Percentiles rank a stretch among this genome's conserved stretches.
phyloP scores from a whole-genome alignment of 2,888 invertebrate genomes.

The Pseudococcus longispinus region DNA sequence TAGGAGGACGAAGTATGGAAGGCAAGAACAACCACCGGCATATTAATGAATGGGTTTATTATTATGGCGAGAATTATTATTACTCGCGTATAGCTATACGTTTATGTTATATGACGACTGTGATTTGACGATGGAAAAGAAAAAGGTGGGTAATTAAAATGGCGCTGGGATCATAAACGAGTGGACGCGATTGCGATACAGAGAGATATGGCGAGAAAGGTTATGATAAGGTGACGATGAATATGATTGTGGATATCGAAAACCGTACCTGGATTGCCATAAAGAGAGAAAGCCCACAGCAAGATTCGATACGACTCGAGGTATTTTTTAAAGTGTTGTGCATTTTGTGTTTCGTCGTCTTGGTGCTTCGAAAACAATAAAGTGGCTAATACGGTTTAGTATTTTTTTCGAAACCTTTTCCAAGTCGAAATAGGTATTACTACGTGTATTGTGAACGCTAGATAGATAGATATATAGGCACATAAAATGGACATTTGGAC shows the following conservation, averaged over 20 bases:
- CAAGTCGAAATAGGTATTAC: background rate
- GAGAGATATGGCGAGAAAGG: background rate
- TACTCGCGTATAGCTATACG: background rate
- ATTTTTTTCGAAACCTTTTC: background rate
- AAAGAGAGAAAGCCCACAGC: background rate
- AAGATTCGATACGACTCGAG: background rate
- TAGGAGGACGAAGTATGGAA: background rate
- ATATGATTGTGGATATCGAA: too few relatives aligned
- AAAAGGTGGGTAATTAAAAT: background rate
- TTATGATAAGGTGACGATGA: background rate
- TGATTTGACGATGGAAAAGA: background rate
- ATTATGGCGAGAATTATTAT: background rate
- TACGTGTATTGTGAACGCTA: background rate
- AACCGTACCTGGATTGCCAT: background rate
- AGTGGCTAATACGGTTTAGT: background rate
- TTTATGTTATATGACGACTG: background rate
- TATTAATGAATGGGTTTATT: slow-evolving; percentile 11
- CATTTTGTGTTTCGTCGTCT: background rate
- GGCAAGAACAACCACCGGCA: background rate
- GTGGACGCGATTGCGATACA: background rate
- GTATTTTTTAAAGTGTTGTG: background rate
- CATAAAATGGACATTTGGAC: background rate
- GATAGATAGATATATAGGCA: background rate
- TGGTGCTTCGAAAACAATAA: background rate
- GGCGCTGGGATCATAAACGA: background rate